Conservation (phyloP, 2,888 invertebrate species). For the Pycnomerus fuliginosus region DNA sequence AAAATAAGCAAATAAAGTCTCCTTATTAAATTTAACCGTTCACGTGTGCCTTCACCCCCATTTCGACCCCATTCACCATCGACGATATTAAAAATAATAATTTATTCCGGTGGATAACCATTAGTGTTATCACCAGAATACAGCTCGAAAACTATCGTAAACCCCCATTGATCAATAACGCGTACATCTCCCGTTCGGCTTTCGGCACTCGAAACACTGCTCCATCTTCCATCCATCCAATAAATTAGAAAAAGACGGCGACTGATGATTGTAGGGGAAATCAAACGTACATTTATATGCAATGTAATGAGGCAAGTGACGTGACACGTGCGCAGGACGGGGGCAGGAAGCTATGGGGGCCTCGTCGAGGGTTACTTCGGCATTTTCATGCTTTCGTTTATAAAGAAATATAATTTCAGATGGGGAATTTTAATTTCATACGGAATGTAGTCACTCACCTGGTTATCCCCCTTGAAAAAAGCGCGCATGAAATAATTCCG, state of each 20-base stretch:
- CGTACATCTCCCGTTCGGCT: conserved; percentile 20
- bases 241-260: conserved; percentile 21
- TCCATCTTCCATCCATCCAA: conserved; percentile 10
- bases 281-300: conserved; percentile 39
- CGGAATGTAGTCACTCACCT: too few species aligned
- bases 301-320: conserved; percentile 39
- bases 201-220: conserved; percentile 4
- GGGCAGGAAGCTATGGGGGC: too few species aligned
- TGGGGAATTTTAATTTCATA: too few species aligned
- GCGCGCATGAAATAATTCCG: too few species aligned
- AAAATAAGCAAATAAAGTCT: too few species aligned
- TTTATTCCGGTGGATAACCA: conserved; percentile 39
- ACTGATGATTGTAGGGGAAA: conserved; percentile 22
- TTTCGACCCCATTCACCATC: background rate
- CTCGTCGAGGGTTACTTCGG: too few species aligned
- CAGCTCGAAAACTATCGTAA: conserved; percentile 44
- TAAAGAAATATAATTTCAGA: too few species aligned
- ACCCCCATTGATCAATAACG: conserved; percentile 41
- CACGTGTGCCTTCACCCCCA: too few species aligned
- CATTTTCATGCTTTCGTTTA: too few species aligned
- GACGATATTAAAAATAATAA: conserved; percentile 35
- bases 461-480: too few species aligned
- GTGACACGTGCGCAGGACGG: conserved; percentile 39
- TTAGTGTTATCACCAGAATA: conserved; percentile 41
- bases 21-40: too few species aligned